Evolutionary conservation across 2,797 vertebrate genomes (phyloP), one percentile per base, ranked within the genome.

Genomic region (Enteromius viviparus): DNA sequence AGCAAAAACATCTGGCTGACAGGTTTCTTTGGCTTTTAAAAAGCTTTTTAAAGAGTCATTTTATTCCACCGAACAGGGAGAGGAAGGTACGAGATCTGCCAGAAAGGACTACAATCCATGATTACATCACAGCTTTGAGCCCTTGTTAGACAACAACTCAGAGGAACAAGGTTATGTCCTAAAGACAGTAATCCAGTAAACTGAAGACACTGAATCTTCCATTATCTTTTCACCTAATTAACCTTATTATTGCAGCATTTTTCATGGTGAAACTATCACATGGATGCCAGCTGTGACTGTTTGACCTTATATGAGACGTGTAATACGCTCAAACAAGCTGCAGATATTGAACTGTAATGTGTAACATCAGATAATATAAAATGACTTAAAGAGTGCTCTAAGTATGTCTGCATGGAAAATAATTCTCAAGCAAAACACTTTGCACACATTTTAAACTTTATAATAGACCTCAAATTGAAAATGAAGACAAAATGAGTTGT

Each of bases 1-100:
- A 96, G 93, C 94, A 93, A 96, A 84, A 94, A 94, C 96, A 97
- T 97, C 95, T 98, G 96, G 96, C 90, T 89, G 90, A 93, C 92
- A 95, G 94, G 92, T 94, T 93, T 91, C 85, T 89, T 89, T 88
- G 88, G 93, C 88, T 91, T 91, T 89, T 91, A 91, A 84, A 83
- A 86, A 15, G 23, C 45, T 32, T 82, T 75, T 84, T 34, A 82
- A 90, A 89, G 93, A 94, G 93, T 94, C 91, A 94, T 94, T 94
- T 94, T 92, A 92, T 93, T 95, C 92, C 92, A 89, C 89, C 89
- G 91, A 94, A 95, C 94, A 94, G 92, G 92, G 94, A 95, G 91
- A 90, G 91, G 88, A 92, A 93, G 91, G 91, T 91, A 89, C 88
- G 90, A 91, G 91, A 94, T 83, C 81, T 84, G 83, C 81, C 87